phyloP scores from a whole-genome alignment of 2,113 vertebrate species.

The Megatriorchis doriae region DNA sequence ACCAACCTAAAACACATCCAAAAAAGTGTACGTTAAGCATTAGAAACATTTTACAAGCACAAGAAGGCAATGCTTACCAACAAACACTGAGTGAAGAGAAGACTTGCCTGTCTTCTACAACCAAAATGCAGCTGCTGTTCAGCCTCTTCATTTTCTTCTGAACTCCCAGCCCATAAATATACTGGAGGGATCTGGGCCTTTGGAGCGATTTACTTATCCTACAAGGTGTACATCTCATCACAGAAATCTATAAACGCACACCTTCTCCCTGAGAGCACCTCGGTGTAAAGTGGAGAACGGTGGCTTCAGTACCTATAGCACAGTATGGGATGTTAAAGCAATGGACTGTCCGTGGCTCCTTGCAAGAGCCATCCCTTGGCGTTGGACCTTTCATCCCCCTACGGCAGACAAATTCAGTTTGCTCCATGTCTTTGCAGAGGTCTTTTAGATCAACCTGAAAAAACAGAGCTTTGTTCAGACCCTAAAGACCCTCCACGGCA shows the following conservation, averaged over 20 bases:
- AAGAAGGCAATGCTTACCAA: background rate
- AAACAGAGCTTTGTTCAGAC: background rate
- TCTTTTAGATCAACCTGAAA: background rate
- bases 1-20: background rate
- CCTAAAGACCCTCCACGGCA: background rate
- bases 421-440: background rate
- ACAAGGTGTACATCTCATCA: background rate
- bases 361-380: background rate
- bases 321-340: background rate
- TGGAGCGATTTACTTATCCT: background rate
- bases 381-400: background rate
- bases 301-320: background rate
- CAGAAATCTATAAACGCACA: background rate
- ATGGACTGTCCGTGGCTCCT: rapidly evolving
- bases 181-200: background rate
- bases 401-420: rapidly evolving
- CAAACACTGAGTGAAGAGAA: background rate
- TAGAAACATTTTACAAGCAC: background rate
- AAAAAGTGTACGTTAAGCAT: background rate
- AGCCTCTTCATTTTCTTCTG: background rate
- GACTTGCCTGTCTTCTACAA: background rate
- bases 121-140: background rate
- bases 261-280: background rate
- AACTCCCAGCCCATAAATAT: background rate
- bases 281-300: rapidly evolving